phyloP scores from a whole-genome alignment of 2,113 vertebrate genomes.

The Excalfactoria chinensis region DNA sequence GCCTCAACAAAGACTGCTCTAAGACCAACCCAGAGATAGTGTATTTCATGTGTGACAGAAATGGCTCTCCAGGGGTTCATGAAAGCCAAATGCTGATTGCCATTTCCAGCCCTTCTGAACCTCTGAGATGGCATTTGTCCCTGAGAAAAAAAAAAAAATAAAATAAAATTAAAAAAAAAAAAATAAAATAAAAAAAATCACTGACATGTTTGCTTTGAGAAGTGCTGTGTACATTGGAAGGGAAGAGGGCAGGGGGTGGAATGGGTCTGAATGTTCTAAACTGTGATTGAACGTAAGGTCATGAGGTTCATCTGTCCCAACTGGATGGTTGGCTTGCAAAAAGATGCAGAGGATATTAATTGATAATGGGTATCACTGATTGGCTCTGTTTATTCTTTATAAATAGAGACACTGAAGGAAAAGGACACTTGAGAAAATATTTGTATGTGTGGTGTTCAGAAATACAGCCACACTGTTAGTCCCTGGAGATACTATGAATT shows the following conservation, averaged over 20 bases:
- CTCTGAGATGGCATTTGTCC: not conserved
- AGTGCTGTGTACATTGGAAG: not conserved
- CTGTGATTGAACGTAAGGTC: not conserved
- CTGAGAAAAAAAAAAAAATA: not conserved
- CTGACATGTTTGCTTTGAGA: not conserved
- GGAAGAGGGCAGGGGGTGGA: not conserved
- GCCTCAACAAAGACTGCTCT: not conserved
- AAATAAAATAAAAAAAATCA: not conserved
- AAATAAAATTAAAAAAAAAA: not conserved
- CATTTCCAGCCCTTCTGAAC: not conserved
- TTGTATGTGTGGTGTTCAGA: not conserved
- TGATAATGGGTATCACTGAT: not conserved
- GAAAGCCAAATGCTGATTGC: not conserved
- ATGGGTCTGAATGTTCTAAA: not conserved
- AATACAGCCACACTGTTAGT: not conserved
- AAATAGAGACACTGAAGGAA: not conserved
- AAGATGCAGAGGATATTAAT: accelerated
- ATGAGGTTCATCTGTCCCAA: not conserved
- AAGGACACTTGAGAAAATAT: not conserved
- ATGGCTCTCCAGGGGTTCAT: not conserved
- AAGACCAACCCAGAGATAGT: not conserved
- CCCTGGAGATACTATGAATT: not conserved
- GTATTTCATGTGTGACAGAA: constrained; percentile 4
- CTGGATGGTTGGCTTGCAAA: not conserved
- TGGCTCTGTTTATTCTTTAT: not conserved